Percentiles rank a stretch among this genome's conserved stretches.
Conservation (phyloP, 1,140 invertebrate genomes). For the Drosophila hydei region DNA sequence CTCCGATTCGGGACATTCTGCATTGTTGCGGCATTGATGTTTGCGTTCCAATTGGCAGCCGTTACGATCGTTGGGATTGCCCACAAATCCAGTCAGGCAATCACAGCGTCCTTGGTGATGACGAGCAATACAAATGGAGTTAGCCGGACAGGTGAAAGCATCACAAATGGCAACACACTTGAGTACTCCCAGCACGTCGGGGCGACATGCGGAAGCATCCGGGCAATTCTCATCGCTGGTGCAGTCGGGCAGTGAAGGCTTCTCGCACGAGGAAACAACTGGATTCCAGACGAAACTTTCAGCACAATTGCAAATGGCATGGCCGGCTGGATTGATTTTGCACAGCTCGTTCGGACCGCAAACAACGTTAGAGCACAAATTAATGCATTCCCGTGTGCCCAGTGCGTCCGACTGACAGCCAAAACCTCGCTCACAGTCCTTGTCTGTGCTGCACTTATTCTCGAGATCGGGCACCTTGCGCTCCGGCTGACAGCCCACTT, state of each 20-base stretch:
- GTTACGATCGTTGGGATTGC: slow-evolving; percentile 94
- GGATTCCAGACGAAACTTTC: slow-evolving; percentile 93
- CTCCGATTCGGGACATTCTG: slow-evolving; percentile 92
- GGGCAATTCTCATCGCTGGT: slow-evolving; percentile 89
- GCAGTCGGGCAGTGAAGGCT: slow-evolving; percentile 93
- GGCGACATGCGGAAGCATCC: slow-evolving; percentile 88
- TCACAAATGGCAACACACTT: slow-evolving; percentile 92
- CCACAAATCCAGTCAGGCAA: slow-evolving; percentile 91
- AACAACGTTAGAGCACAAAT: slow-evolving; percentile 90
- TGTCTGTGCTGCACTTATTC: slow-evolving; percentile 88
- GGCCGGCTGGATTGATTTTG: slow-evolving; percentile 86
- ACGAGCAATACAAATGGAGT: slow-evolving; percentile 91
- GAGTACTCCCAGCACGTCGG: slow-evolving; percentile 92
- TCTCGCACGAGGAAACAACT: slow-evolving; percentile 90
- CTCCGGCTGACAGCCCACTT: slow-evolving; percentile 90
- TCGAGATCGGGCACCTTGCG: slow-evolving; percentile 84
- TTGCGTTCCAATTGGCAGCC: slow-evolving; percentile 90
- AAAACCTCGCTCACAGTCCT: slow-evolving; percentile 88
- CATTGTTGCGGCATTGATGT: slow-evolving; percentile 91
- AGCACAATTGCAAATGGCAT: slow-evolving; percentile 90
- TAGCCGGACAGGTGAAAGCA: slow-evolving; percentile 91
- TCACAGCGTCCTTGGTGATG: slow-evolving; percentile 91
- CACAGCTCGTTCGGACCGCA: slow-evolving; percentile 93
- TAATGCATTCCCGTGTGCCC: slow-evolving; percentile 88
- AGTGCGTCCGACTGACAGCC: slow-evolving; percentile 86